These are phyloP conservation scores for Erebia aethiops DNA, from an alignment of 2,888 invertebrate genomes.

Conservation along the genomic window DNA sequence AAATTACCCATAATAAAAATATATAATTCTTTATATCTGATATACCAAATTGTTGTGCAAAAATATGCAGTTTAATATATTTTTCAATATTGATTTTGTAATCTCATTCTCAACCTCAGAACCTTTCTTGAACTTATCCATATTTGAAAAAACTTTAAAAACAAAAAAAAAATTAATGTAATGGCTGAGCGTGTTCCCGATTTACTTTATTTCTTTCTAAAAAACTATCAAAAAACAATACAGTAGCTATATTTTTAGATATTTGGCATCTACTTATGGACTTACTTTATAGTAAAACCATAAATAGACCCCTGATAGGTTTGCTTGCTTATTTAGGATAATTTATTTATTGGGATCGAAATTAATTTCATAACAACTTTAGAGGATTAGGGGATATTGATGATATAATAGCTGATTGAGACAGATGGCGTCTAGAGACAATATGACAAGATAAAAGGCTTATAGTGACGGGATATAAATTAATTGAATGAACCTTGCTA, in stretches of 20 bases:
- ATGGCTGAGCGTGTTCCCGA: too few relatives aligned
- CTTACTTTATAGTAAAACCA: not conserved
- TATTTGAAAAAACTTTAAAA: not conserved
- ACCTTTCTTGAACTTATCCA: too few relatives aligned
- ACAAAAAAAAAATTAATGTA: not conserved
- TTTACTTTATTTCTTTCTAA: too few relatives aligned
- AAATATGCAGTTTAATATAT: not conserved
- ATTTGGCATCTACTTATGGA: too few relatives aligned
- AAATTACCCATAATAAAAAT: not conserved
- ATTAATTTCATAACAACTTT: constrained; percentile 26
- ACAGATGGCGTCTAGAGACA: constrained; percentile 16
- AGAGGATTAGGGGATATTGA: constrained; percentile 29
- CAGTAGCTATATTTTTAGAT: too few relatives aligned
- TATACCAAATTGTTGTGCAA: not conserved
- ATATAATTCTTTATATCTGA: not conserved
- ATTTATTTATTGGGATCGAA: constrained; percentile 30
- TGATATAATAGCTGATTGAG: constrained; percentile 24
- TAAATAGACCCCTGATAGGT: constrained; percentile 10
- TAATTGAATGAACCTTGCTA: constrained; percentile 12
- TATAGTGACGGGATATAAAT: constrained; percentile 4
- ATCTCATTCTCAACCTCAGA: not conserved
- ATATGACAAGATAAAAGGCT: constrained; percentile 19
- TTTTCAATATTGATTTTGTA: not conserved
- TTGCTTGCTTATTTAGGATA: constrained; percentile 24
- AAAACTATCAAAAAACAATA: too few relatives aligned